phyloP scores from a whole-genome alignment of 1,140 invertebrate species.

The Microplitis demolitor region DNA sequence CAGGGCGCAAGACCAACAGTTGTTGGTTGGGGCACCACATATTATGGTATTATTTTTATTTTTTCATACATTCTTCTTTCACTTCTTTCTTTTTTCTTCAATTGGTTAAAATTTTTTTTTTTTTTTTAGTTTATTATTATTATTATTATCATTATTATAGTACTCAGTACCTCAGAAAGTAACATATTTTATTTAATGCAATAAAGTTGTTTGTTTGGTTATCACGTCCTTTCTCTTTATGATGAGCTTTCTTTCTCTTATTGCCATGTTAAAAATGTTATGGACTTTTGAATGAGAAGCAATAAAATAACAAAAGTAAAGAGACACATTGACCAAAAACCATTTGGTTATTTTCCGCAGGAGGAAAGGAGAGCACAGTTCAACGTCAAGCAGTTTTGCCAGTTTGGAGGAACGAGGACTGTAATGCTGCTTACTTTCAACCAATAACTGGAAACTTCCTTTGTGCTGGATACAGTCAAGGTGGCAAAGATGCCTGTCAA shows the following conservation, averaged over 20 bases:
- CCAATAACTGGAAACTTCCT: slow-evolving; percentile 89
- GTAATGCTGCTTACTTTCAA: slow-evolving; percentile 88
- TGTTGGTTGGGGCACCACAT: slow-evolving; percentile 90
- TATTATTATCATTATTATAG: not conserved
- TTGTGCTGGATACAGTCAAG: slow-evolving; percentile 88
- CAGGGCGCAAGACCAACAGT: slow-evolving; percentile 80
- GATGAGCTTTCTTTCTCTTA: not conserved
- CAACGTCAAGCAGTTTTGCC: slow-evolving; percentile 84
- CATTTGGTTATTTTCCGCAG: slow-evolving; percentile 43
- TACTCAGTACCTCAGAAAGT: not conserved
- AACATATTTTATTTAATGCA: not conserved
- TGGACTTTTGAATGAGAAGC: not conserved
- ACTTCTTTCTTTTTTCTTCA: not conserved
- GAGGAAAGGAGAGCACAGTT: slow-evolving; percentile 81
- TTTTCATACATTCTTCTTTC: not conserved
- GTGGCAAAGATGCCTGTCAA: slow-evolving; percentile 91
- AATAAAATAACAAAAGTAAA: not conserved
- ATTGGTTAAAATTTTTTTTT: not conserved
- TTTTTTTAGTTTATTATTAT: not conserved
- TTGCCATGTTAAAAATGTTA: slow-evolving; percentile 1
- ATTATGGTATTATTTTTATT: slow-evolving; percentile 66
- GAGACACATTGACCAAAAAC: not conserved
- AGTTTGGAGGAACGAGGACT: slow-evolving; percentile 90
- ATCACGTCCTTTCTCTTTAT: slow-evolving; percentile 5
- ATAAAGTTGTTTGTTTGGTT: slow-evolving; percentile 8